Conservation (phyloP, 2,888 invertebrate genomes). For the Ectobius pallidus region DNA sequence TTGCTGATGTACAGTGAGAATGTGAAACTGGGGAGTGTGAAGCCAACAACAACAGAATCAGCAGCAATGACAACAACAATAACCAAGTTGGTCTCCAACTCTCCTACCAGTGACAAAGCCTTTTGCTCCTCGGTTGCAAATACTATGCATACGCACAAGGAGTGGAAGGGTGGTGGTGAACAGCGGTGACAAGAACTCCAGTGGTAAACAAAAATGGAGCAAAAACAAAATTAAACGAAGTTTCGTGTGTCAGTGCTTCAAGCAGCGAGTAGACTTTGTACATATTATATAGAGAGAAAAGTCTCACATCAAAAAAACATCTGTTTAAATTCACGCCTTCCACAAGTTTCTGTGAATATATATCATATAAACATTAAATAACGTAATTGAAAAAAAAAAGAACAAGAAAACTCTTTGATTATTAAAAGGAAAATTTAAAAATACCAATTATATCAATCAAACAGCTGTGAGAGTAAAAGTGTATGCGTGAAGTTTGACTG, state of each 20-base stretch:
- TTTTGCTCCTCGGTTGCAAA: background rate
- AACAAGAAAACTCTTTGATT: slow-evolving; percentile 28
- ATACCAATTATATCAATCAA: slow-evolving; percentile 26
- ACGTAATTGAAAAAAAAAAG: slow-evolving; percentile 18
- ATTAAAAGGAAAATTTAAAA: slow-evolving; percentile 29
- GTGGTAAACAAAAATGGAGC: background rate
- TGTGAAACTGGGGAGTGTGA: slow-evolving; percentile 32
- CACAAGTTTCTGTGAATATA: slow-evolving; percentile 39
- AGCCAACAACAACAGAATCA: slow-evolving; percentile 5
- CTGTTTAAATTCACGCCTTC: slow-evolving; percentile 37
- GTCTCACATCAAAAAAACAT: slow-evolving; percentile 26
- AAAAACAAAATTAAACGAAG: background rate
- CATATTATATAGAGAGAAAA: slow-evolving; percentile 24
- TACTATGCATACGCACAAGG: slow-evolving; percentile 1
- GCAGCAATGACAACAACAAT: slow-evolving; percentile 1
- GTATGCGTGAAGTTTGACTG: slow-evolving; percentile 16
- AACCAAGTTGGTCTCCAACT: slow-evolving; percentile 16
- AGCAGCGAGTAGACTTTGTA: slow-evolving; percentile 20
- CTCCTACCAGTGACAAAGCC: slow-evolving; percentile 1
- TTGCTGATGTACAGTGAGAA: slow-evolving; percentile 30
- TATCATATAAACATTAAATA: slow-evolving; percentile 26
- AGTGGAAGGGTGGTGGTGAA: background rate
- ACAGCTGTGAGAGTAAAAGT: slow-evolving; percentile 28
- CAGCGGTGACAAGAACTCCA: background rate
- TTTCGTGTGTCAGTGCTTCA: slow-evolving; percentile 16